A percentile compares a stretch with the other conserved stretches of the same genome.
phyloP scores from a whole-genome alignment of 2,888 invertebrate species.

The Bombylius discolor region DNA sequence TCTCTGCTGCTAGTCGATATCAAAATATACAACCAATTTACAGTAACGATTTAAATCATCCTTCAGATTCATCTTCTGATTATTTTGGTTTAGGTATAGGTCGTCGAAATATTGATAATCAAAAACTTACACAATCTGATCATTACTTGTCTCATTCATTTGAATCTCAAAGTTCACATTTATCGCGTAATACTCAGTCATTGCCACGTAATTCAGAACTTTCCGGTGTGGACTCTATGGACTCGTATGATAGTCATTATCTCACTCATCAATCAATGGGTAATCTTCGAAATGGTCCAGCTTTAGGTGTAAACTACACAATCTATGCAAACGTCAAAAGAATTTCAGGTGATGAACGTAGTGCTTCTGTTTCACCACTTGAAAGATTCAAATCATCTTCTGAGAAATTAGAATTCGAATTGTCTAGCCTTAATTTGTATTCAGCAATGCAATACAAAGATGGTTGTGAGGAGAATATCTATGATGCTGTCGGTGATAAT shows the following conservation, averaged over 20 bases:
- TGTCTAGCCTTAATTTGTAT: constrained; percentile 45
- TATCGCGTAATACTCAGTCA: constrained; percentile 27
- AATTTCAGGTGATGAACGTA: constrained; percentile 19
- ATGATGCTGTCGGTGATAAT: constrained; percentile 27
- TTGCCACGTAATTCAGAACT: constrained; percentile 33
- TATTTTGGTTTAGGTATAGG: constrained; percentile 29
- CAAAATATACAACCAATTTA: constrained; percentile 16
- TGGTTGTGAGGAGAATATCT: constrained; percentile 28
- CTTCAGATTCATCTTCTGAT: constrained; percentile 33
- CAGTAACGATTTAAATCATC: constrained; percentile 32
- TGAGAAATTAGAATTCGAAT: constrained; percentile 43
- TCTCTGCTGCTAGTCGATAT: constrained; percentile 11
- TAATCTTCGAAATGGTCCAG: constrained; percentile 12
- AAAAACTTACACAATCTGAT: constrained; percentile 29
- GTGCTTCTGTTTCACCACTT: constrained; percentile 20
- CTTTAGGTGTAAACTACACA: constrained; percentile 20
- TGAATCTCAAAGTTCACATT: constrained; percentile 30
- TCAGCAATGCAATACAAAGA: constrained; percentile 31
- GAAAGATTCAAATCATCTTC: constrained; percentile 27
- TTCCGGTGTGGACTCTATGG: constrained; percentile 34
- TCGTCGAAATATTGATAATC: constrained; percentile 21
- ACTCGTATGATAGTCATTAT: constrained; percentile 36
- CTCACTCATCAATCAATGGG: constrained; percentile 29
- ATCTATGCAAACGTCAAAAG: constrained; percentile 35
- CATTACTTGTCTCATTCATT: constrained; percentile 30